Conservation (phyloP, 2,113 vertebrate species). For the Choloepus hoffmanni region DNA sequence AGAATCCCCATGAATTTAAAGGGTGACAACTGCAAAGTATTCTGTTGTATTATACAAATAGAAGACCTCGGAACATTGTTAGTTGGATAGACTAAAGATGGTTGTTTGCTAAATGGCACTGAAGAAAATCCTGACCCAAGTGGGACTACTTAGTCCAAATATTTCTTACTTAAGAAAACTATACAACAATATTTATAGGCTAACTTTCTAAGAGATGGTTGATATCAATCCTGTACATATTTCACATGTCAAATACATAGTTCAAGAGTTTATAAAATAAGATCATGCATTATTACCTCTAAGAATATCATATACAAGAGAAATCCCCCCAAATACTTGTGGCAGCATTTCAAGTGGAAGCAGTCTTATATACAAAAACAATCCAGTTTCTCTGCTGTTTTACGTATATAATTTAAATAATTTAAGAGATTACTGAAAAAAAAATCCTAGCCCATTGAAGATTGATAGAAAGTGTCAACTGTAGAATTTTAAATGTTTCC, state of each 20-base stretch:
- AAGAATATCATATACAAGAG: constrained; percentile 78
- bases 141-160: constrained; percentile 79
- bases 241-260: no score
- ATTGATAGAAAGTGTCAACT: not conserved
- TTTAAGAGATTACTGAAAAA: constrained; percentile 55
- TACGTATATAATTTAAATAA: constrained; percentile 65
- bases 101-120: no score
- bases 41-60: constrained; percentile 50
- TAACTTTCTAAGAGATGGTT: not conserved
- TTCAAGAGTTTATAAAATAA: no score
- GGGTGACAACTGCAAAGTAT: not conserved
- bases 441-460: not conserved
- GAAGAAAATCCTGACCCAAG: no score
- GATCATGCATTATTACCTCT: constrained; percentile 36
- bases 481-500: not conserved
- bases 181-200: constrained; percentile 78
- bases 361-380: not conserved
- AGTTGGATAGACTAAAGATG: no score
- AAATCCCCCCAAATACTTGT: not conserved
- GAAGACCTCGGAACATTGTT: constrained; percentile 4
- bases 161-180: constrained; percentile 73
- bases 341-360: no score
- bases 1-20: not conserved
- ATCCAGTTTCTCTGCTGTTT: constrained; percentile 47
- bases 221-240: no score